Base-by-base conservation (phyloP, 2,888 invertebrate species). In the Dicyrtoma fusca region DNA sequence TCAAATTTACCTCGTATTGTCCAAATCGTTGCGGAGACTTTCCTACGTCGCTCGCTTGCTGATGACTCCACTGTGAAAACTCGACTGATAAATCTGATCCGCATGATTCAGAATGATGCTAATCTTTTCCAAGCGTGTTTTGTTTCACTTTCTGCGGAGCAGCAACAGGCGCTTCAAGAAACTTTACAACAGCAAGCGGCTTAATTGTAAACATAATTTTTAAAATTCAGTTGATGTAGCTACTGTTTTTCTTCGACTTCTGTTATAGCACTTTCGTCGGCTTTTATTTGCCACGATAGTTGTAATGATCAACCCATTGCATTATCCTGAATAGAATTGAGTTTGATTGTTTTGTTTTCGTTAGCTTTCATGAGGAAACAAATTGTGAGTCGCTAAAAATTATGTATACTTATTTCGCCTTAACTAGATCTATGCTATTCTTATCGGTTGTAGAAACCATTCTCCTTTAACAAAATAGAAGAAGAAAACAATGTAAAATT, bases 1-100 rank as follows among this genome's bases (percentile, higher is more conserved):
- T 88, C 89, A 81, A 97, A 97, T 84, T 88, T 98, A 82, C 95
- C 95, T 74, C 89, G 89, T 77, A 89, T 98, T 77, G 88, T 98
- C 80, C 88, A 89, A 79, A 91, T 95, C 81, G 91, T 98, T 78
- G 94, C 95, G 0, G 94, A 97, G 84, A 94, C 95, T 0, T 91
- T 98, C 85, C 88, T 88, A 78, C 88, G 89, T 81, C 92, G 93
- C 82, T 95, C 92, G 49, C 88, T 99, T 77, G 89, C 91, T 61
- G 85, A 88, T 3, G 88, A 90, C 65, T 82, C 77, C 1, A 70
- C 61, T 61, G 62, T 70, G 10, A 74, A 69, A 69, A 69, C 76
- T 34, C 76, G 77, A 42, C 75, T 80, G 47, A 57, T 74, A 19
- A 80, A 79, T 45, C 76, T 81, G 26, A 73, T 81, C 13, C 75